Percentiles rank a stretch among this genome's conserved stretches.
Evolutionary conservation across 2,888 invertebrate genomes (phyloP).

Genomic region (Phragmatobia fuliginosa): DNA sequence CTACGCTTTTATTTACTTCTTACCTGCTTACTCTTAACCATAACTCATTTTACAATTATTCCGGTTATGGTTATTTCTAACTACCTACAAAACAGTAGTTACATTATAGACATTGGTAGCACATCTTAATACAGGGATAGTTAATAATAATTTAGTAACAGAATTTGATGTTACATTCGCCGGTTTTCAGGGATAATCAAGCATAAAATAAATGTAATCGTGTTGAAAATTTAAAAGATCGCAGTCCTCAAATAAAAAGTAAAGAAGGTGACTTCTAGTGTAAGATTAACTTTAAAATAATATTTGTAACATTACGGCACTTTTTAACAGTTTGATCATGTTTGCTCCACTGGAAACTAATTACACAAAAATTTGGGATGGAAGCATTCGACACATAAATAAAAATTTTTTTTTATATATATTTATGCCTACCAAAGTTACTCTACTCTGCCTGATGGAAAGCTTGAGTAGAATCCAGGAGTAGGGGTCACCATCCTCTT

Average conservation of each 20-base stretch:
- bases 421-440: too few relatives aligned
- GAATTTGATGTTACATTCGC: constrained; percentile 19
- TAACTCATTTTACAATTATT: constrained; percentile 10
- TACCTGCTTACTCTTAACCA: not conserved
- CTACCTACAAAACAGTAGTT: constrained; percentile 20
- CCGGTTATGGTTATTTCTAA: constrained; percentile 19
- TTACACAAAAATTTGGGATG: not conserved
- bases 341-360: constrained; percentile 1
- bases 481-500: too few relatives aligned
- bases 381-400: too few relatives aligned
- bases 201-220: constrained; percentile 68
- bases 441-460: too few relatives aligned
- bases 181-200: constrained; percentile 69
- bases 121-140: constrained; percentile 26
- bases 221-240: constrained; percentile 64
- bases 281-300: constrained; percentile 35
- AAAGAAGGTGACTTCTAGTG: constrained; percentile 33
- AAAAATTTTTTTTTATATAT: too few relatives aligned
- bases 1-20: not conserved
- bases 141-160: constrained; percentile 9
- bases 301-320: constrained; percentile 32
- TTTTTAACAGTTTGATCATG: constrained; percentile 25
- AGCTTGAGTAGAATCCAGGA: too few relatives aligned
- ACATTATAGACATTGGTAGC: constrained; percentile 17
- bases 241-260: constrained; percentile 30